A percentile compares a stretch with the other conserved stretches of the same genome.
These are phyloP conservation scores for Alosa alosa DNA, from an alignment of 2,113 vertebrate genomes.

Conservation along the genomic window DNA sequence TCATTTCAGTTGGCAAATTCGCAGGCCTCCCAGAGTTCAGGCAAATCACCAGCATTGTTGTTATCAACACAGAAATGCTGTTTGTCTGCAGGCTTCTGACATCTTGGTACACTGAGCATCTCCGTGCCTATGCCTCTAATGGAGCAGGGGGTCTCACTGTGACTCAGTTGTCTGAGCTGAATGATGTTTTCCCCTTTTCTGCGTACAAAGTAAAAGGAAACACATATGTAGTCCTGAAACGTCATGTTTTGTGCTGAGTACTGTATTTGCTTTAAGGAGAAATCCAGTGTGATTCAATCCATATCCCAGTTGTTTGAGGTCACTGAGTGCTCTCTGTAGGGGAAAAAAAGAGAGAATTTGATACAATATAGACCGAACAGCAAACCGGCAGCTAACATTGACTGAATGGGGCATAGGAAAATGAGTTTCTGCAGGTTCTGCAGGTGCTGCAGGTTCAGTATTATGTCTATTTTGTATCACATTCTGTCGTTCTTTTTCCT, in stretches of 20 bases:
- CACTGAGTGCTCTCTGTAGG: background rate
- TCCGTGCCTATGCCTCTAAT: background rate
- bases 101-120: background rate
- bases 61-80: slow-evolving; percentile 19
- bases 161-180: background rate
- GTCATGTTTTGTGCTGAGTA: background rate
- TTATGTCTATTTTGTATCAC: too few species aligned
- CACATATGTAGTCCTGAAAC: background rate
- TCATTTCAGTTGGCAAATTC: slow-evolving; percentile 16
- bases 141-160: background rate
- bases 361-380: background rate
- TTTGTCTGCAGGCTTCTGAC: slow-evolving; percentile 14
- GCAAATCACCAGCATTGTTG: background rate
- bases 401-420: too few species aligned
- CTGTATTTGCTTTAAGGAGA: too few species aligned
- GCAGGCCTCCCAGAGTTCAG: slow-evolving; percentile 31
- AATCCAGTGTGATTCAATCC: too few species aligned
- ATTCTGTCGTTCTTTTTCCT: too few species aligned
- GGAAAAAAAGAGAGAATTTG: too few species aligned
- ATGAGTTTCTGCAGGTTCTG: too few species aligned
- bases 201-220: background rate
- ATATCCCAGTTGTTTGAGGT: background rate
- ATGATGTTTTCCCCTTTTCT: background rate
- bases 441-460: too few species aligned
- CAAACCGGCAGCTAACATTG: background rate